Evolutionary conservation across 2,113 vertebrate genomes (phyloP).

Genomic region (Hemibagrus wyckioides): DNA sequence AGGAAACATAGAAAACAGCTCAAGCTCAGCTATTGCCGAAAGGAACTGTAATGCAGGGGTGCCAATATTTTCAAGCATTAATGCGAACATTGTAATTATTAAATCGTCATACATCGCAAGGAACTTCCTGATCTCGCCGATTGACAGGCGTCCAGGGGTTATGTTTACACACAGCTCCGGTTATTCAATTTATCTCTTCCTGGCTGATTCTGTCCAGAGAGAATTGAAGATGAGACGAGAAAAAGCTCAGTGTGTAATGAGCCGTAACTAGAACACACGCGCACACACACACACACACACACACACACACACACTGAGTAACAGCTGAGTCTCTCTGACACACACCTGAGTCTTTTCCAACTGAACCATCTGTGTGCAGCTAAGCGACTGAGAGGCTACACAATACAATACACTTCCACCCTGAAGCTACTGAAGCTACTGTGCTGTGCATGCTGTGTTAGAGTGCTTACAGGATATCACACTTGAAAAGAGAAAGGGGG

Average conservation of each 20-base stretch:
- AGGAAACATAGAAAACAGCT: not conserved
- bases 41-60: too few relatives aligned
- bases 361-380: conserved; percentile 66
- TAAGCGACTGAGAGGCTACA: conserved; percentile 46
- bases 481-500: not conserved
- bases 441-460: not conserved
- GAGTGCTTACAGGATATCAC: conserved; percentile 2
- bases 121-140: not conserved
- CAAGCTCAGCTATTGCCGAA: not conserved
- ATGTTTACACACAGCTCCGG: conserved; percentile 35
- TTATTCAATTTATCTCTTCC: conserved; percentile 68
- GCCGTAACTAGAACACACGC: conserved; percentile 54
- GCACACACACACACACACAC: conserved; percentile 2
- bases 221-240: conserved; percentile 65
- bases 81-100: not conserved
- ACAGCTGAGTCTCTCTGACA: conserved; percentile 49
- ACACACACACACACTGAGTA: conserved; percentile 35
- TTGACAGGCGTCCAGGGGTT: not conserved
- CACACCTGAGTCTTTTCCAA: conserved; percentile 71
- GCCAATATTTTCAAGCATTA: not conserved
- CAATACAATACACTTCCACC: conserved; percentile 28
- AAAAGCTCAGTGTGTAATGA: conserved; percentile 71
- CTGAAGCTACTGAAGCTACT: conserved; percentile 4
- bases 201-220: conserved; percentile 63
- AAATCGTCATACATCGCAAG: not conserved